phyloP scores from a whole-genome alignment of 2,888 invertebrate genomes.

The Idaea dimidiata region DNA sequence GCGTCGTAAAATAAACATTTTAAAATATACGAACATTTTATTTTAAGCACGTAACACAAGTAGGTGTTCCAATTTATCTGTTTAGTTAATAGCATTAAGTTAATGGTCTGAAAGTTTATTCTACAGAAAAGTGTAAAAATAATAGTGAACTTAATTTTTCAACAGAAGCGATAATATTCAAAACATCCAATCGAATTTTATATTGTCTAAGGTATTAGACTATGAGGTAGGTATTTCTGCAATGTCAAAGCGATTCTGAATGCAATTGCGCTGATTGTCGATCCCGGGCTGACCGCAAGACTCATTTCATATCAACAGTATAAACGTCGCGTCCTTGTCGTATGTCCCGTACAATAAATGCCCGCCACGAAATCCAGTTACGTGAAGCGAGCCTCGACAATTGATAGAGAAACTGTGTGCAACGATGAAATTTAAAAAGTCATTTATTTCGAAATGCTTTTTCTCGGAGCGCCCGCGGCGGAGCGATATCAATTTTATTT shows the following conservation, averaged over 20 bases:
- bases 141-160: not conserved
- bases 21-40: slow-evolving; percentile 18
- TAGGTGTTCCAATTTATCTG: not conserved
- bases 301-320: slow-evolving; percentile 56
- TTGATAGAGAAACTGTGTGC: slow-evolving; percentile 81
- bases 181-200: not conserved
- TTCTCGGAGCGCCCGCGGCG: slow-evolving; percentile 76
- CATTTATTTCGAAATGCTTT: slow-evolving; percentile 81
- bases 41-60: slow-evolving; percentile 1
- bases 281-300: slow-evolving; percentile 43
- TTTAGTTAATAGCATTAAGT: not conserved
- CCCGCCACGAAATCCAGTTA: slow-evolving; percentile 75
- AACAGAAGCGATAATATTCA: not conserved
- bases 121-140: not conserved
- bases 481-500: slow-evolving; percentile 79
- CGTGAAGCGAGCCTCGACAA: slow-evolving; percentile 74
- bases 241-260: slow-evolving; percentile 13
- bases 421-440: slow-evolving; percentile 81
- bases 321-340: slow-evolving; percentile 65
- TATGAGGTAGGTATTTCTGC: not conserved
- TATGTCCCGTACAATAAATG: slow-evolving; percentile 76
- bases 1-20: slow-evolving; percentile 42
- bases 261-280: slow-evolving; percentile 47
- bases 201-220: not conserved
- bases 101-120: not conserved